Percentiles rank a stretch among this genome's conserved stretches.
These are phyloP conservation scores for Bryconaethiops microstoma DNA, from an alignment of 2,797 vertebrate genomes.

Conservation along the genomic window DNA sequence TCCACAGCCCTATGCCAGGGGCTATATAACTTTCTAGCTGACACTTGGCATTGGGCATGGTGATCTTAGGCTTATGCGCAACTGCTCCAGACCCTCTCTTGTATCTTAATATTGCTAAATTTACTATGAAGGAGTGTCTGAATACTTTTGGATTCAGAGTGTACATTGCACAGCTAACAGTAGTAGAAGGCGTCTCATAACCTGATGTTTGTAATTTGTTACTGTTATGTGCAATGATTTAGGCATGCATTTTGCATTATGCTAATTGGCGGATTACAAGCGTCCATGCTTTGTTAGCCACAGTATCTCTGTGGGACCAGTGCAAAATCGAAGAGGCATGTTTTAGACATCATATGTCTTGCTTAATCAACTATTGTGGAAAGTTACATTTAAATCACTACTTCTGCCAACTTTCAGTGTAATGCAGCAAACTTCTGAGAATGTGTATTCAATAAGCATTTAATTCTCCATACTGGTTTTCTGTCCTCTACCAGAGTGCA, in stretches of 20 bases:
- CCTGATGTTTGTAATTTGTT: too few relatives aligned
- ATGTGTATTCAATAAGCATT: background rate
- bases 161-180: too few relatives aligned
- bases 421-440: background rate
- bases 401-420: background rate
- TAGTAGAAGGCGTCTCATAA: too few relatives aligned
- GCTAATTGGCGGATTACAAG: background rate
- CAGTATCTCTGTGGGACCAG: background rate
- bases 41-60: background rate
- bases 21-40: too few relatives aligned
- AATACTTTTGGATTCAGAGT: too few relatives aligned
- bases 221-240: background rate
- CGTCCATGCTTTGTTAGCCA: background rate
- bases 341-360: background rate
- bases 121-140: too few relatives aligned
- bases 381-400: background rate
- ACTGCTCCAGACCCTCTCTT: too few relatives aligned
- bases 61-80: background rate
- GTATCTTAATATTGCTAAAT: too few relatives aligned
- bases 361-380: background rate
- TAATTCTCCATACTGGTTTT: background rate
- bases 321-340: background rate
- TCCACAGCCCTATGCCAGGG: too few relatives aligned
- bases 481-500: constrained; percentile 56
- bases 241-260: background rate